Conservation (phyloP, 2,797 vertebrate species). For the Apogon talboti region DNA sequence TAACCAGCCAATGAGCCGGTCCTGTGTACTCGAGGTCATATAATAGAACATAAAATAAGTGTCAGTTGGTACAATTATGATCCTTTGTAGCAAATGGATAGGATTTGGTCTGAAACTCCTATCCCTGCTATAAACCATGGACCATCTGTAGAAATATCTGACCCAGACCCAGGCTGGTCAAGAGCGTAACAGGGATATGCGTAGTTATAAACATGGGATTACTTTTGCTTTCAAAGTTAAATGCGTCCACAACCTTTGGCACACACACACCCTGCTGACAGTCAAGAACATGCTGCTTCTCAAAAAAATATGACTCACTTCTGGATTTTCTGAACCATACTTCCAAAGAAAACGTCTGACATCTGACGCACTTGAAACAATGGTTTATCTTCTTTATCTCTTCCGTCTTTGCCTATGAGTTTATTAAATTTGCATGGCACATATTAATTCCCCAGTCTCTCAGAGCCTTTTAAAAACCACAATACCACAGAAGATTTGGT, state of each 20-base stretch:
- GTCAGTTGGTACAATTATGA: background rate
- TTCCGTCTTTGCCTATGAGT: background rate
- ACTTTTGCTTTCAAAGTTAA: constrained; percentile 8
- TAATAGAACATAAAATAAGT: constrained; percentile 13
- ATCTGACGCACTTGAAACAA: background rate
- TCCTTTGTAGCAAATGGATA: constrained; percentile 3
- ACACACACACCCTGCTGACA: background rate
- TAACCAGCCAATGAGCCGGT: constrained; percentile 26
- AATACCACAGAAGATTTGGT: background rate
- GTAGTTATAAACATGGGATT: background rate
- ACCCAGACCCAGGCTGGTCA: background rate
- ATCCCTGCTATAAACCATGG: background rate
- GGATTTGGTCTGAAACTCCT: too few species aligned
- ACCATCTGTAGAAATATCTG: constrained; percentile 1
- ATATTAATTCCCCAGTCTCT: constrained; percentile 2
- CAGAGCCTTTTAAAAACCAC: constrained; percentile 40
- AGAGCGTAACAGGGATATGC: background rate
- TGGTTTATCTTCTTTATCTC: background rate
- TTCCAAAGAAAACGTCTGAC: background rate
- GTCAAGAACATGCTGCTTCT: constrained; percentile 16
- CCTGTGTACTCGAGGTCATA: background rate
- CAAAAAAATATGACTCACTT: constrained; percentile 32
- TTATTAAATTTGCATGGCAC: background rate
- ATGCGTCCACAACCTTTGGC: background rate
- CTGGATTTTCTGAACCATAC: constrained; percentile 23